Evolutionary conservation across 2,113 vertebrate genomes (phyloP).

Genomic region (Elgaria multicarinata): DNA sequence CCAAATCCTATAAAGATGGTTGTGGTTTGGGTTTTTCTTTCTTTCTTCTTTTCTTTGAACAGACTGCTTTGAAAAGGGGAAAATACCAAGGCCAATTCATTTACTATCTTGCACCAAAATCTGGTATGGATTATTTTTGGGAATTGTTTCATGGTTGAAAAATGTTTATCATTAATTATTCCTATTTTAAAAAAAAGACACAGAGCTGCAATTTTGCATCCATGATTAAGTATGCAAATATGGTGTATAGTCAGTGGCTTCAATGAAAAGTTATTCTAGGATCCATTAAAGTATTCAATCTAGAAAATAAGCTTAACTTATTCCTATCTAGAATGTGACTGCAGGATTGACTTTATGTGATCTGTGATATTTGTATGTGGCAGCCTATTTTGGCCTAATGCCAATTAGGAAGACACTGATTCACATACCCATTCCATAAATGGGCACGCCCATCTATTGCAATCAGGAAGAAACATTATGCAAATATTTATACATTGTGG

Average conservation of each 20-base stretch:
- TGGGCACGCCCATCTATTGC: background rate
- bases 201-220: background rate
- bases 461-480: background rate
- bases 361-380: background rate
- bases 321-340: background rate
- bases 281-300: background rate
- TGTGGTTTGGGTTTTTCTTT: background rate
- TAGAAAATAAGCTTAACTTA: background rate
- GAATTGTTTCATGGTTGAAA: slow-evolving; percentile 3
- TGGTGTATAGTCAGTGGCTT: background rate
- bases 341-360: background rate
- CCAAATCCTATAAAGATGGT: background rate
- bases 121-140: background rate
- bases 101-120: background rate
- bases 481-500: background rate
- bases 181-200: background rate
- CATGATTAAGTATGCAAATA: background rate
- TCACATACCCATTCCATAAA: background rate
- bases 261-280: background rate
- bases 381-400: background rate
- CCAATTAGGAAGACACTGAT: background rate
- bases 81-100: background rate
- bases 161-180: background rate
- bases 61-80: background rate
- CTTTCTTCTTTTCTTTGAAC: background rate